A percentile compares a stretch with the other conserved stretches of the same genome.
Conservation (phyloP, 2,888 invertebrate genomes). For the Drosophila mayaguana region DNA sequence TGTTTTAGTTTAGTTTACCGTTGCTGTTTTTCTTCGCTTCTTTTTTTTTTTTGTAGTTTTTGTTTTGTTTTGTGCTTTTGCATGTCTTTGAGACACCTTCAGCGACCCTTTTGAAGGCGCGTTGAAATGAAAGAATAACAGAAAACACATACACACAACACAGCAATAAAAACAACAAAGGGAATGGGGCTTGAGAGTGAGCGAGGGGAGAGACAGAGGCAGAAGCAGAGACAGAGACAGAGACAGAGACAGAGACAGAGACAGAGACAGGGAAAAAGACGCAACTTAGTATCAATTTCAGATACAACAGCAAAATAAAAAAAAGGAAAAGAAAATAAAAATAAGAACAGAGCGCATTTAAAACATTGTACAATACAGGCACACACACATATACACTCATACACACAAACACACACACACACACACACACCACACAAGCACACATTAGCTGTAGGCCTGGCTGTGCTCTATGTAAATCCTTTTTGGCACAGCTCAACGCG, state of each 20-base stretch:
- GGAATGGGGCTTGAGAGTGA: constrained; percentile 8
- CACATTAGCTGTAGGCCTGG: constrained; percentile 11
- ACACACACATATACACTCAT: constrained; percentile 3
- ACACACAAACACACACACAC: constrained; percentile 12
- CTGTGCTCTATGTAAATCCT: constrained; percentile 66
- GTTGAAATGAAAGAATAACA: constrained; percentile 80
- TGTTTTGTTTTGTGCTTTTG: constrained; percentile 27
- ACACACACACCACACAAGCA: constrained; percentile 10
- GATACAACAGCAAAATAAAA: constrained; percentile 33
- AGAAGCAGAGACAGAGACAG: no score
- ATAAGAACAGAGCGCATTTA: constrained; percentile 53
- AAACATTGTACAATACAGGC: constrained; percentile 60
- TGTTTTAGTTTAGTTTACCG: constrained; percentile 13
- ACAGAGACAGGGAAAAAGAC: constrained; percentile 28
- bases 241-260: background rate
- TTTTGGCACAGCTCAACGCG: constrained; percentile 80
- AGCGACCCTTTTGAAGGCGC: constrained; percentile 64
- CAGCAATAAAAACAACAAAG: constrained; percentile 39
- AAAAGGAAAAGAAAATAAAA: constrained; percentile 47
- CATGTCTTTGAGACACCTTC: constrained; percentile 59
- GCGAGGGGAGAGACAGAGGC: background rate
- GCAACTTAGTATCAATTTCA: constrained; percentile 70
- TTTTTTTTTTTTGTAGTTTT: constrained; percentile 9
- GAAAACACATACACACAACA: constrained; percentile 44
- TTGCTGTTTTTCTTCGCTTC: background rate